These are phyloP conservation scores for Bursaphelenchus okinawaensis DNA, from an alignment of 2,888 invertebrate species.

Conservation along the genomic window DNA sequence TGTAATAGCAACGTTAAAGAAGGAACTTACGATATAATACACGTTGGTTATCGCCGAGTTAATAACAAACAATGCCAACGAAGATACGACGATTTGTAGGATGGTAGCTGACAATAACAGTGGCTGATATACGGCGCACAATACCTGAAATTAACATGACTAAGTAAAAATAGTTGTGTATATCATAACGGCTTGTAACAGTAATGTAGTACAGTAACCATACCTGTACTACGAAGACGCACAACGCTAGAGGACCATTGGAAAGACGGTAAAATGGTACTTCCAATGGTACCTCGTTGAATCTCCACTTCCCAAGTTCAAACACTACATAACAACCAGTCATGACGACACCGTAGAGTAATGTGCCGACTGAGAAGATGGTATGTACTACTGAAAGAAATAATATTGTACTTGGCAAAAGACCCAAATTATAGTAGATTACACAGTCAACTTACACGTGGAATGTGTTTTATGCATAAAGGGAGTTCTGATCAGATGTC, in stretches of 20 bases:
- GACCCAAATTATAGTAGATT: background rate
- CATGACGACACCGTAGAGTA: conserved; percentile 52
- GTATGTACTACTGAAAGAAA: conserved; percentile 35
- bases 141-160: conserved; percentile 33
- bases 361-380: conserved; percentile 47
- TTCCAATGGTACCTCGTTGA: conserved; percentile 47
- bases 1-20: background rate
- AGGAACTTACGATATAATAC: conserved; percentile 50
- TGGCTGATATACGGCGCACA: conserved; percentile 38
- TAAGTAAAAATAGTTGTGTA: conserved; percentile 8
- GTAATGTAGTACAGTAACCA: too few species aligned
- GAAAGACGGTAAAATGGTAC: conserved; percentile 53
- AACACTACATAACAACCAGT: conserved; percentile 55
- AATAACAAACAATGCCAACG: conserved; percentile 52
- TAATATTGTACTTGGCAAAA: conserved; percentile 8
- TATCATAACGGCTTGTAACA: conserved; percentile 9
- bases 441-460: background rate
- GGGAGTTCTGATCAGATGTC: conserved; percentile 7
- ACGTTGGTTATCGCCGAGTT: conserved; percentile 52
- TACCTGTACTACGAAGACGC: conserved; percentile 52
- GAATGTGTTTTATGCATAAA: conserved; percentile 13
- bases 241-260: conserved; percentile 52
- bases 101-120: conserved; percentile 44
- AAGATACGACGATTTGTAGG: conserved; percentile 47
- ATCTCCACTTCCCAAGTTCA: conserved; percentile 56